Evolutionary conservation across 2,797 vertebrate genomes (phyloP).

Genomic region (Geotrypetes seraphini): DNA sequence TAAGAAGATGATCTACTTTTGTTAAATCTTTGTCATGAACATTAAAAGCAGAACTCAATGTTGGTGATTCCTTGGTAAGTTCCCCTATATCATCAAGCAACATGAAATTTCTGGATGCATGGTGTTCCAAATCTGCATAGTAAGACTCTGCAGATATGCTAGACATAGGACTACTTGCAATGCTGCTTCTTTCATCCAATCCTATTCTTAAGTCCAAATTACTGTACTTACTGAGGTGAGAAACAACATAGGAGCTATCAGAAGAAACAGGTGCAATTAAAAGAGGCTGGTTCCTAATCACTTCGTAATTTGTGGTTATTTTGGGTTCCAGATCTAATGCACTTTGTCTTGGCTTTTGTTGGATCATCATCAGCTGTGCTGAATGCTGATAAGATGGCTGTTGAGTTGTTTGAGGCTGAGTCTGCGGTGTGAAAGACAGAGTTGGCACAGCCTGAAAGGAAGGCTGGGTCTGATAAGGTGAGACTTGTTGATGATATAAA

Average conservation of each 20-base stretch:
- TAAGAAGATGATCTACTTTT: constrained; percentile 85
- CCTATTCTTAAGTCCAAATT: constrained; percentile 87
- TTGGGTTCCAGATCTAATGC: constrained; percentile 87
- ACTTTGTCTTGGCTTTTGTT: constrained; percentile 79
- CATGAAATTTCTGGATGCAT: constrained; percentile 84
- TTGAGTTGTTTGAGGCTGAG: constrained; percentile 72
- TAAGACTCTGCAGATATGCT: constrained; percentile 96
- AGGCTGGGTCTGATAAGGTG: constrained; percentile 91
- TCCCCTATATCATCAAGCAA: constrained; percentile 95
- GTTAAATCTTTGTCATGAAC: constrained; percentile 88
- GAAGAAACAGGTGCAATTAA: constrained; percentile 89
- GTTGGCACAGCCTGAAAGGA: constrained; percentile 87
- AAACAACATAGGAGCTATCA: constrained; percentile 76
- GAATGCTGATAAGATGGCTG: constrained; percentile 79
- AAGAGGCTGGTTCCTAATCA: constrained; percentile 87
- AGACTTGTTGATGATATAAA: constrained; percentile 84
- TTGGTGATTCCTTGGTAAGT: constrained; percentile 79
- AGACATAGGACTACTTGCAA: constrained; percentile 93
- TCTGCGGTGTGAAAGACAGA: constrained; percentile 74
- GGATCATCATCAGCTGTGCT: constrained; percentile 82
- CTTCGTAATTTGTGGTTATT: constrained; percentile 89
- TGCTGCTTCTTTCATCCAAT: constrained; percentile 83
- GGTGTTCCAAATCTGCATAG: constrained; percentile 92
- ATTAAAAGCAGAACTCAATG: constrained; percentile 76
- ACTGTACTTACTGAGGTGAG: constrained; percentile 83